Percentiles rank a stretch among this genome's conserved stretches.
Evolutionary conservation across 1,140 invertebrate species (phyloP).

Genomic region (Bombus terrestris): DNA sequence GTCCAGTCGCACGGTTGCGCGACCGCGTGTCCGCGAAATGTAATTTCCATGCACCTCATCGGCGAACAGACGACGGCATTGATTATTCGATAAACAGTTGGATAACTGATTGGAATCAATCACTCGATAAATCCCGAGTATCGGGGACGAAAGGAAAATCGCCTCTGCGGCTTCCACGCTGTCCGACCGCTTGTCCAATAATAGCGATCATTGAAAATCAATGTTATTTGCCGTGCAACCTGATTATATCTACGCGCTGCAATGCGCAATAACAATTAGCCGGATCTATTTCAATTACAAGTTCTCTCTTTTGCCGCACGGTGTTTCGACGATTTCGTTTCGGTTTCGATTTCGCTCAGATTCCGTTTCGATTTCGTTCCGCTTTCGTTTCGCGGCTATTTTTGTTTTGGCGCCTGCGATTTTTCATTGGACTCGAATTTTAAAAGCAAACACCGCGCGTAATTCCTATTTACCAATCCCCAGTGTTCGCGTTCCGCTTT

Average conservation of each 20-base stretch:
- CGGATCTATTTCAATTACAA: background rate
- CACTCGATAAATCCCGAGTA: constrained; percentile 35
- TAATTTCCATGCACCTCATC: constrained; percentile 27
- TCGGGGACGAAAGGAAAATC: constrained; percentile 35
- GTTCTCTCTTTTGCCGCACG: background rate
- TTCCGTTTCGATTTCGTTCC: too few relatives aligned
- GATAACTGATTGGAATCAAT: constrained; percentile 58
- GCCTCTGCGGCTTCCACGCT: background rate
- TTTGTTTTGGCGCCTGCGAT: too few relatives aligned
- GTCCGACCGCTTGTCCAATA: constrained; percentile 33
- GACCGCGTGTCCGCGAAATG: constrained; percentile 8
- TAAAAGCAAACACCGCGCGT: background rate
- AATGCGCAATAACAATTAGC: constrained; percentile 10
- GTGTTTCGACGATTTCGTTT: too few relatives aligned
- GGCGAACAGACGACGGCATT: constrained; percentile 14
- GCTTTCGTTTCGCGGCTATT: too few relatives aligned
- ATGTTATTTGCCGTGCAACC: constrained; percentile 31
- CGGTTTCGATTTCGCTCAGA: background rate
- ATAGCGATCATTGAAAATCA: constrained; percentile 32
- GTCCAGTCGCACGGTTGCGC: background rate
- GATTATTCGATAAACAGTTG: constrained; percentile 55
- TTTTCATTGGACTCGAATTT: too few relatives aligned
- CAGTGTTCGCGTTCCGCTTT: background rate
- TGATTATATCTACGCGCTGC: constrained; percentile 14
- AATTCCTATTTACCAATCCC: background rate